Conservation (phyloP, 2,797 vertebrate genomes). For the Buphagus erythrorhynchus region DNA sequence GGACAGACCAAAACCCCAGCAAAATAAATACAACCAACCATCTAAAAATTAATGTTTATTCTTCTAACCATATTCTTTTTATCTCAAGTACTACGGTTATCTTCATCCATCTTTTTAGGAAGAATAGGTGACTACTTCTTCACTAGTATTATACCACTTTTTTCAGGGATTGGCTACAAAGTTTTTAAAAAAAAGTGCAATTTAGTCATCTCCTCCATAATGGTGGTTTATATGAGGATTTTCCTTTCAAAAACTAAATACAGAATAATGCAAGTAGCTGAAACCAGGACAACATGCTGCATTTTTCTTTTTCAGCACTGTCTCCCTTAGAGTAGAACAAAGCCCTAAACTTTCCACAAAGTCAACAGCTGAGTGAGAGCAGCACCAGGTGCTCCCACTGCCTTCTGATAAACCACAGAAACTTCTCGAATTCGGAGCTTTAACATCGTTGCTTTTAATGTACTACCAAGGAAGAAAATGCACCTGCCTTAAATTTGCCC, state of each 20-base stretch:
- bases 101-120: background rate
- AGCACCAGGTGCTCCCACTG: background rate
- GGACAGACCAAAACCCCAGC: background rate
- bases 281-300: background rate
- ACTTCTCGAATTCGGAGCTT: background rate
- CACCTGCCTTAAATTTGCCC: background rate
- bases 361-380: background rate
- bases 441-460: fast-evolving
- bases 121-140: background rate
- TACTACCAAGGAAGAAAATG: background rate
- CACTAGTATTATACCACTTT: background rate
- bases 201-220: background rate
- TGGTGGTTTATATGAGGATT: background rate
- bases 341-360: background rate
- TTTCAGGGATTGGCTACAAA: background rate
- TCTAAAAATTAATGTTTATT: background rate
- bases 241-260: background rate
- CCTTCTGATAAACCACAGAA: background rate
- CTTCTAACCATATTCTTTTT: background rate
- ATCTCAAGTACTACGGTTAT: background rate
- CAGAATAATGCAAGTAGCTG: background rate
- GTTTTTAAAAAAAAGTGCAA: background rate
- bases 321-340: background rate
- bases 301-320: background rate
- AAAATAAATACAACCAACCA: background rate